Evolutionary conservation across 1,140 invertebrate species (phyloP).

Genomic region (Saccostrea glomerata): DNA sequence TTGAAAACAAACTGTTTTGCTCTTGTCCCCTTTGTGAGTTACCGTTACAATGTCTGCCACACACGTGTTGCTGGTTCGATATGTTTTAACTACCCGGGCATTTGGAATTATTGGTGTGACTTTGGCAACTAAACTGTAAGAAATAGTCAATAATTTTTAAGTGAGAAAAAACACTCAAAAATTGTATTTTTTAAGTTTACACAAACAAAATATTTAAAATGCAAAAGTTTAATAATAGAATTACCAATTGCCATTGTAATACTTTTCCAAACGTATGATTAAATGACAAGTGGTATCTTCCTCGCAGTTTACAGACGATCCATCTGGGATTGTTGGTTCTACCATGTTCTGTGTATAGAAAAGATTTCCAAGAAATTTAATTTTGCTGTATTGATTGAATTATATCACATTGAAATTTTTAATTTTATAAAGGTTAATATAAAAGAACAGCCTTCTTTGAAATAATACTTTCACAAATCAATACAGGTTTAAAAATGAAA

Average conservation of each 20-base stretch:
- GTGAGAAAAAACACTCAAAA: neutral
- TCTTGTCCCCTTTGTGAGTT: slow-evolving; percentile 14
- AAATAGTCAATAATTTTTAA: neutral
- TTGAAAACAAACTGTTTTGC: slow-evolving; percentile 10
- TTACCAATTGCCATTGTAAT: neutral
- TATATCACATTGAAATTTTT: no score
- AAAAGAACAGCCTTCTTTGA: no score
- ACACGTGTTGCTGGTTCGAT: neutral
- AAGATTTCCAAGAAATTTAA: no score
- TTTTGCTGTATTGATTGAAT: no score
- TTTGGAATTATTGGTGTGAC: neutral
- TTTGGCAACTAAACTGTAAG: neutral
- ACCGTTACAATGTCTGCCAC: neutral
- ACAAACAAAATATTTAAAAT: neutral
- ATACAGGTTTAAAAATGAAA: no score
- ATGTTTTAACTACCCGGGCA: slow-evolving; percentile 13
- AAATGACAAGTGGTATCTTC: slow-evolving; percentile 4
- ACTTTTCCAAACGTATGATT: neutral
- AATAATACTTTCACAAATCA: no score
- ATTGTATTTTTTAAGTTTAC: no score
- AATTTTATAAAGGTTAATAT: no score
- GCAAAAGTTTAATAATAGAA: no score
- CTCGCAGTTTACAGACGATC: slow-evolving; percentile 18
- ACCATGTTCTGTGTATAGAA: neutral
- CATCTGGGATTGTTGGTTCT: slow-evolving; percentile 9